Conservation (phyloP, 2,888 invertebrate genomes). For the Stenolophus ochropezus region DNA sequence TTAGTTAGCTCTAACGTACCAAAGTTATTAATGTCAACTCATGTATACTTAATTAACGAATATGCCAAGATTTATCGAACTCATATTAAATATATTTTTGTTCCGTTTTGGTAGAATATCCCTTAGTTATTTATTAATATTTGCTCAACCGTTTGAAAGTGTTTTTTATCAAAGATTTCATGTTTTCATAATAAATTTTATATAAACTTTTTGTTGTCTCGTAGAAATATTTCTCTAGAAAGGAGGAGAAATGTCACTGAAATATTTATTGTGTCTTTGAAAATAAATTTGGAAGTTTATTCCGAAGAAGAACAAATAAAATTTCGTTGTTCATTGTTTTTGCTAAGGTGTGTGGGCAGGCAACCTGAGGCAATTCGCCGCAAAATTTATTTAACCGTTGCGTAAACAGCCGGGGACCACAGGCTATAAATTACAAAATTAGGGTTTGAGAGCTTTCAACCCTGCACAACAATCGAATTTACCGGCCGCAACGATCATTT, state of each 20-base stretch:
- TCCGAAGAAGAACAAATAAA: slow-evolving; percentile 13
- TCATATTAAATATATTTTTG: background rate
- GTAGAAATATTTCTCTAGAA: background rate
- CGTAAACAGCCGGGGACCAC: slow-evolving; percentile 25
- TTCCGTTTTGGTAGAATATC: background rate
- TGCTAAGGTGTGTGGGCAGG: slow-evolving; percentile 23
- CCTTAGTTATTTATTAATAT: background rate
- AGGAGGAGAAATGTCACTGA: background rate
- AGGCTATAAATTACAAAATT: slow-evolving; percentile 32
- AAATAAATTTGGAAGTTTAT: background rate
- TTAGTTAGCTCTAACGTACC: background rate
- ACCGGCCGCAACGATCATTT: background rate
- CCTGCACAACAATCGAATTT: slow-evolving; percentile 20
- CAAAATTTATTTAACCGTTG: slow-evolving; percentile 23
- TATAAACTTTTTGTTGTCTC: background rate
- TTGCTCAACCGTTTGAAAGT: background rate
- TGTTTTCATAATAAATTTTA: background rate
- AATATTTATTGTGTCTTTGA: background rate
- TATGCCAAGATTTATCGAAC: background rate
- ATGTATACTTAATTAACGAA: background rate
- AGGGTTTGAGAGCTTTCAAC: slow-evolving; percentile 31
- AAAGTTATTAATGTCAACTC: background rate
- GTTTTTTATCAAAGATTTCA: background rate
- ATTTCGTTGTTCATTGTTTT: slow-evolving; percentile 32
- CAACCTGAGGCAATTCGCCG: slow-evolving; percentile 2